Base-by-base conservation (phyloP, 2,888 invertebrate species). In the Diaperis boleti region DNA sequence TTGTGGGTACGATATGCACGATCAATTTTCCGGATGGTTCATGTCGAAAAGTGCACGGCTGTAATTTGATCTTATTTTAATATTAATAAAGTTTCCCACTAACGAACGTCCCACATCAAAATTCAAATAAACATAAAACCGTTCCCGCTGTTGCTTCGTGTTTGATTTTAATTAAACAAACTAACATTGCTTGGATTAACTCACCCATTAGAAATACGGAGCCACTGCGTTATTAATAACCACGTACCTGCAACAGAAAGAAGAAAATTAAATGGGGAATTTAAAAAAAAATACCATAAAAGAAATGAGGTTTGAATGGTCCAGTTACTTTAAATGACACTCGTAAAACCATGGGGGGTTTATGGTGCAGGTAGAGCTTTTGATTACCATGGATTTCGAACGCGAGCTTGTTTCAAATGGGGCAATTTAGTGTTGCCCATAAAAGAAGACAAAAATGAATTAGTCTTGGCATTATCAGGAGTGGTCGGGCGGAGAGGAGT, bases 191-290 rank as follows among this genome's bases (percentile, higher is more conserved):
- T 33, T 33, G 4, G 33, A 33, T 10, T 10, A 10, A 52, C 52
- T 52, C 52, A 52, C 52, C 52, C 52, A 52, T 52, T 39, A 39
- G 39, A 13, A 41, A 35, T 10, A 11, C 13, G 1, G 15, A n/a
- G 35, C 15, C 13, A 31, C 29, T 47, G 18, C 6, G 14, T 29
- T 29, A 14, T 47, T 33, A 49, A 49, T 15, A 10, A 11, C 39
- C 52, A 52, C 52, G 14, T 52, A 52, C 52, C 52, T 52, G 52
- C 1, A 52, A 52, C 52, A 52, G 39, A 39, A 52, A 52, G 2
- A 50, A 50, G n/a, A n/a, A n/a, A 37, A 37, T 37, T 50, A 50
- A 50, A 11, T 22, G 50, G 10, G n/a, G n/a, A n/a, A 4, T 11
- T 18, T 50, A 14, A 20, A 11, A n/a, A 2, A 50, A 50, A 50